These are phyloP conservation scores for Nemopilema nomurai DNA, from an alignment of 30 jellyfish, hydroid and myxozoan species.

Conservation along the genomic window DNA sequence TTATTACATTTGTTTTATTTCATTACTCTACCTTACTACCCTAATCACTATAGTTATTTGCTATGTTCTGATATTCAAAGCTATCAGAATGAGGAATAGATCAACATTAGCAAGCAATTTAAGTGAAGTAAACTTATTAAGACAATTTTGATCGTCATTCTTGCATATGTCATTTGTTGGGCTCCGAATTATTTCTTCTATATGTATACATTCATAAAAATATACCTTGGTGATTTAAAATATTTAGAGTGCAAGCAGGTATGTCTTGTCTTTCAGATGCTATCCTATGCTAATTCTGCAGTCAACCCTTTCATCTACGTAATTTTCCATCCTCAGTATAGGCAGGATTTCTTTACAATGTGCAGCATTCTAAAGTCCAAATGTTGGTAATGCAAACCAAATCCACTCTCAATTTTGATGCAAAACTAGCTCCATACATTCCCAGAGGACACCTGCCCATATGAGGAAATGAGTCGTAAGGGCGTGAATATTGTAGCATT, in stretches of 20 bases:
- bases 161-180: slow-evolving; percentile 25
- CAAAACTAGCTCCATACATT: too few relatives aligned
- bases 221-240: not conserved
- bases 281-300: slow-evolving; percentile 19
- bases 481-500: too few relatives aligned
- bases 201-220: not conserved
- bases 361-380: too few relatives aligned
- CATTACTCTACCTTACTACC: not conserved
- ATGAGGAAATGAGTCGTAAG: too few relatives aligned
- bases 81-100: not conserved
- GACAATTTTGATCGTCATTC: not conserved
- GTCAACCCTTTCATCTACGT: slow-evolving; percentile 29
- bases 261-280: not conserved
- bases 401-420: too few relatives aligned
- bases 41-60: not conserved
- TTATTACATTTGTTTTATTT: slow-evolving; percentile 1
- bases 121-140: slow-evolving; percentile 12
- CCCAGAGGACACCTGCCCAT: too few relatives aligned
- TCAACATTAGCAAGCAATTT: not conserved
- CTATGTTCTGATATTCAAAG: not conserved
- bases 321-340: slow-evolving; percentile 9
- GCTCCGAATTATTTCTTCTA: slow-evolving; percentile 3
- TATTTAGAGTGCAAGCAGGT: too few relatives aligned
- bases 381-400: too few relatives aligned
- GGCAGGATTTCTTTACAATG: slow-evolving; percentile 11